phyloP scores from a whole-genome alignment of 1,140 invertebrate genomes.

The Hermetia illucens region DNA sequence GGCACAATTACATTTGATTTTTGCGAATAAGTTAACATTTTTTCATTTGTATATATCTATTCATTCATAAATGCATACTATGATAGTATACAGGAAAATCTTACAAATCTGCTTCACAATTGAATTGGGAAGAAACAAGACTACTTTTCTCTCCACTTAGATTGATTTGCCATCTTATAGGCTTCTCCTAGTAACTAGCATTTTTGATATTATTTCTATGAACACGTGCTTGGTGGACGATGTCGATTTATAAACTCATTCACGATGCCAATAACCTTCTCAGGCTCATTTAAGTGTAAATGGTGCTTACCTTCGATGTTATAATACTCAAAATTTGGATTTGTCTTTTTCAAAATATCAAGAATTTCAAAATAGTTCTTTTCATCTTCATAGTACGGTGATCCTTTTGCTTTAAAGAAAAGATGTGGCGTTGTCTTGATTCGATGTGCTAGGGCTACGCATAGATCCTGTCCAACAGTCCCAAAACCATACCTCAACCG shows the following conservation, averaged over 20 bases:
- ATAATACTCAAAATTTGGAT: slow-evolving; percentile 37
- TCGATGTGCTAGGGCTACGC: slow-evolving; percentile 27
- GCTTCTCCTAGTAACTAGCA: no score
- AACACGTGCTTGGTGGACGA: no score
- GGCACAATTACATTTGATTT: no score
- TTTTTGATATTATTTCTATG: no score
- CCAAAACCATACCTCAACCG: slow-evolving; percentile 35
- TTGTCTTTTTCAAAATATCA: slow-evolving; percentile 32
- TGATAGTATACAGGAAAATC: no score
- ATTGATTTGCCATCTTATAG: no score
- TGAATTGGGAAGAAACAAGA: no score
- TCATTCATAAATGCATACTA: no score
- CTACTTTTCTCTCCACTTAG: no score
- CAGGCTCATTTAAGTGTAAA: slow-evolving; percentile 47
- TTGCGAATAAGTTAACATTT: no score
- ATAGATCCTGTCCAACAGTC: slow-evolving; percentile 29
- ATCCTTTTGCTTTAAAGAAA: slow-evolving; percentile 36
- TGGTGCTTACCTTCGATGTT: slow-evolving; percentile 53
- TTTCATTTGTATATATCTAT: no score
- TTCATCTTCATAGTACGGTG: slow-evolving; percentile 32
- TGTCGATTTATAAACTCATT: slow-evolving; percentile 38
- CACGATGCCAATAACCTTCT: slow-evolving; percentile 35
- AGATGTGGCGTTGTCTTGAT: slow-evolving; percentile 33
- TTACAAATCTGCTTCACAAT: no score
- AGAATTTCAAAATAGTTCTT: slow-evolving; percentile 35